Conservation (phyloP, 2,113 vertebrate species). For the Nerophis ophidion region DNA sequence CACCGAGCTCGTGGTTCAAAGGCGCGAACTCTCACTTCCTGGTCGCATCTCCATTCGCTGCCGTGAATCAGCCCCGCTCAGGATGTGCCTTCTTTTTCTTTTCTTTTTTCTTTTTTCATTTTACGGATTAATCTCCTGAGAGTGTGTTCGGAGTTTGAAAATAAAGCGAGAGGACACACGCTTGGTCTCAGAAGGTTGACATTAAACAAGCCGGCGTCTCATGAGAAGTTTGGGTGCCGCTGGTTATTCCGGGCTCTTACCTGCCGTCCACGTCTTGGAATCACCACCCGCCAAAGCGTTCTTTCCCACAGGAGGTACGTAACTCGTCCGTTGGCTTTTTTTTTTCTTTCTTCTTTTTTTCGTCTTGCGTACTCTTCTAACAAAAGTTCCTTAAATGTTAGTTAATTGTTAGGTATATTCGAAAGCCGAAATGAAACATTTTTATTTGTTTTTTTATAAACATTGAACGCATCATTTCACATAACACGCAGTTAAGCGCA, state of each 20-base stretch:
- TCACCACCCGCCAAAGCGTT: neutral
- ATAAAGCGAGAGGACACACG: conserved; percentile 34
- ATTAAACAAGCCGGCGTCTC: conserved; percentile 13
- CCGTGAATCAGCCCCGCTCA: too few relatives aligned
- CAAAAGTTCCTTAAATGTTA: too few relatives aligned
- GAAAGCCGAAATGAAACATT: too few relatives aligned
- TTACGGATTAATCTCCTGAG: neutral
- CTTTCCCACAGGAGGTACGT: neutral
- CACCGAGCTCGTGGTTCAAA: too few relatives aligned
- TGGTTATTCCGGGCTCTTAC: conserved; percentile 15
- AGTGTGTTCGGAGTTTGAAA: conserved; percentile 27
- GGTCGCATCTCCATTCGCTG: too few relatives aligned
- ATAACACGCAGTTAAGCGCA: neutral
- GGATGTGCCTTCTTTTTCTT: neutral
- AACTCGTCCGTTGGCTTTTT: neutral
- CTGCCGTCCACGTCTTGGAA: conserved; percentile 1
- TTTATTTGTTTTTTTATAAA: too few relatives aligned
- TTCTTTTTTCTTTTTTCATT: too few relatives aligned
- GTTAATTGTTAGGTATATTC: too few relatives aligned
- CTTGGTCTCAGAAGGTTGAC: conserved; percentile 16
- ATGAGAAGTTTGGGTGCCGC: conserved; percentile 49
- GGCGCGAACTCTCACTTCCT: too few relatives aligned
- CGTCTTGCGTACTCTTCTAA: too few relatives aligned
- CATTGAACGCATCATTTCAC: neutral
- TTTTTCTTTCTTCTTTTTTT: too few relatives aligned